A percentile compares a stretch with the other conserved stretches of the same genome.
phyloP scores from a whole-genome alignment of 2,113 vertebrate genomes.

The Proteles cristata region DNA sequence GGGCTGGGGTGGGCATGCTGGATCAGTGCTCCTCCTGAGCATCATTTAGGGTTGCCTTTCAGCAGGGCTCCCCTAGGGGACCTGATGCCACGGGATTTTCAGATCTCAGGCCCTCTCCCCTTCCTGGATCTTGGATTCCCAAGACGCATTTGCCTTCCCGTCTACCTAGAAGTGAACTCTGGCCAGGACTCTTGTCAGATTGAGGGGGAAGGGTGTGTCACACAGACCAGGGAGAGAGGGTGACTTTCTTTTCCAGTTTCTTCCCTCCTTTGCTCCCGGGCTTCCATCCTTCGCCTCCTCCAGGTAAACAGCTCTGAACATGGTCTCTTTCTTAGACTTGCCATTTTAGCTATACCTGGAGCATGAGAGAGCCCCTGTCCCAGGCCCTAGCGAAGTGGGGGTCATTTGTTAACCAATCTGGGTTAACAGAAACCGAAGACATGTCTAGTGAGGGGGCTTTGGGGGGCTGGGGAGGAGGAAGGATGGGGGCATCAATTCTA shows the following conservation, averaged over 20 bases:
- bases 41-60: not conserved
- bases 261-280: not conserved
- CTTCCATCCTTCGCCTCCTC: not conserved
- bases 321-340: constrained; percentile 17
- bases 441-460: too few relatives aligned
- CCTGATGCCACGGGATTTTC: not conserved
- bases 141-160: not conserved
- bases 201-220: constrained; percentile 43
- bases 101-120: not conserved
- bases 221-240: not conserved
- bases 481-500: not conserved
- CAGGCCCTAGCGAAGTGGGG: not conserved
- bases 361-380: not conserved
- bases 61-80: not conserved
- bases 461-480: not conserved
- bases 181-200: constrained; percentile 57
- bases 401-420: not conserved
- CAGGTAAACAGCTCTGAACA: not conserved
- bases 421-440: not conserved
- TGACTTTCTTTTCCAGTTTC: constrained; percentile 30
- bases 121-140: constrained; percentile 31
- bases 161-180: constrained; percentile 69
- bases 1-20: not conserved
- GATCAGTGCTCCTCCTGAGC: not conserved
- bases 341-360: not conserved